Conservation (phyloP, 2,888 invertebrate species). For the Xestia ashworthii region DNA sequence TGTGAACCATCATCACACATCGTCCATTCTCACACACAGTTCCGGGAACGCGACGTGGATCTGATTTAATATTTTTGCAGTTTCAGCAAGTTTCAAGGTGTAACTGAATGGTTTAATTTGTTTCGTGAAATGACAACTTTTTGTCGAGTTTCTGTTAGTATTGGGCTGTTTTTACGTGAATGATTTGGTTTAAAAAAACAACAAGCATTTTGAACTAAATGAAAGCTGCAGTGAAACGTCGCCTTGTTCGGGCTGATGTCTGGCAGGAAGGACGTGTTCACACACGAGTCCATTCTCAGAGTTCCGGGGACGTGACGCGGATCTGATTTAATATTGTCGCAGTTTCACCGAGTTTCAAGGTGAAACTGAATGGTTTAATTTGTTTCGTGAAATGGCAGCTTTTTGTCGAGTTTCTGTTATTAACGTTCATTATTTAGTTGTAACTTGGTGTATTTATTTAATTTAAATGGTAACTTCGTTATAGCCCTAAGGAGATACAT, state of each 20-base stretch:
- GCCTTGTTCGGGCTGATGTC: slow-evolving; percentile 4
- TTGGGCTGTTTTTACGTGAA: not conserved
- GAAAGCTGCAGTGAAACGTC: slow-evolving; percentile 10
- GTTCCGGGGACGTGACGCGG: slow-evolving; percentile 56
- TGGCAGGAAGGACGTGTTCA: slow-evolving; percentile 65
- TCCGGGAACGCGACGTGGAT: slow-evolving; percentile 45
- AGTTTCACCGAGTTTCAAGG: slow-evolving; percentile 56
- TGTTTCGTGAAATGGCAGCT: slow-evolving; percentile 51
- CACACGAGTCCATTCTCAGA: slow-evolving; percentile 63
- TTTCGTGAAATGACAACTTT: slow-evolving; percentile 50
- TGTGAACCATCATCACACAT: no score
- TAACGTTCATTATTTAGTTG: not conserved
- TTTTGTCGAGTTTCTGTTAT: slow-evolving; percentile 40
- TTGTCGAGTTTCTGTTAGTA: slow-evolving; percentile 35
- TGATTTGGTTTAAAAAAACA: not conserved
- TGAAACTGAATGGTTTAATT: slow-evolving; percentile 63
- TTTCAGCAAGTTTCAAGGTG: slow-evolving; percentile 57
- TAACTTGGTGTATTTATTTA: not conserved
- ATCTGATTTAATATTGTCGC: slow-evolving; percentile 67
- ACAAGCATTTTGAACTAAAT: not conserved
- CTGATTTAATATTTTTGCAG: slow-evolving; percentile 67
- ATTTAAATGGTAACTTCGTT: no score
- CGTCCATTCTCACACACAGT: slow-evolving; percentile 53
- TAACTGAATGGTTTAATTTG: slow-evolving; percentile 63
- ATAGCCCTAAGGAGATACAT: not conserved